Base-by-base conservation (phyloP, 1,140 invertebrate species). In the Panagrolaimus sp. region DNA sequence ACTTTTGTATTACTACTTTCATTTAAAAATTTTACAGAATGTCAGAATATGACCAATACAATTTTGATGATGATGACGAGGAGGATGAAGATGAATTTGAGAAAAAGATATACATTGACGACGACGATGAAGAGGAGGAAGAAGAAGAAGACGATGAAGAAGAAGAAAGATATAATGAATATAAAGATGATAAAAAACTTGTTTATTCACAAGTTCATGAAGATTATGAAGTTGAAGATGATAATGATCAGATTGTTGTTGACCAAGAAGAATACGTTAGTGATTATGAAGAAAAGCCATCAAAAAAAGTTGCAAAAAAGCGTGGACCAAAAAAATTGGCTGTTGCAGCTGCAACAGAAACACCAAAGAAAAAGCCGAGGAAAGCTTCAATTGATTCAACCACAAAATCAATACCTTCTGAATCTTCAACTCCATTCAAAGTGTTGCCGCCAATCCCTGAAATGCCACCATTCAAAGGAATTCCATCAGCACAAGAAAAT, bases 91-190 rank as follows among this genome's bases (percentile, higher is more conserved):
- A 52, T 5, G 26, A n/a, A n/a, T n/a, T 52, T 24, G n/a, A 52
- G 48, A 52, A 52, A 24, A 52, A 52, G 48, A 52, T 52, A 8
- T 52, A 52, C 48, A n/a, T 52, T 24, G 17, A n/a, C 48, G 48
- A 52, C 15, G 48, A 4, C 48, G 46, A 47, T 47, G 46, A 47
- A 47, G 46, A 47, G 8, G 48, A 8, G 48, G 26, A 52, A 21
- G 48, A 52, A 10, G 45, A 10, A 9, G 9, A 10, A 9, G 45
- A n/a, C n/a, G n/a, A n/a, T n/a, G n/a, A n/a, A n/a, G n/a, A n/a
- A n/a, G n/a, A n/a, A n/a, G n/a, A n/a, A n/a, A n/a, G n/a, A n/a
- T n/a, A n/a, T n/a, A n/a, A n/a, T n/a, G n/a, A 4, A n/a, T 14
- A 47, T 47, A 17, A 47, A 47, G 46, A 47, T 5, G 48, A 8